phyloP scores from a whole-genome alignment of 1,140 invertebrate genomes.

The Lineus longissimus region DNA sequence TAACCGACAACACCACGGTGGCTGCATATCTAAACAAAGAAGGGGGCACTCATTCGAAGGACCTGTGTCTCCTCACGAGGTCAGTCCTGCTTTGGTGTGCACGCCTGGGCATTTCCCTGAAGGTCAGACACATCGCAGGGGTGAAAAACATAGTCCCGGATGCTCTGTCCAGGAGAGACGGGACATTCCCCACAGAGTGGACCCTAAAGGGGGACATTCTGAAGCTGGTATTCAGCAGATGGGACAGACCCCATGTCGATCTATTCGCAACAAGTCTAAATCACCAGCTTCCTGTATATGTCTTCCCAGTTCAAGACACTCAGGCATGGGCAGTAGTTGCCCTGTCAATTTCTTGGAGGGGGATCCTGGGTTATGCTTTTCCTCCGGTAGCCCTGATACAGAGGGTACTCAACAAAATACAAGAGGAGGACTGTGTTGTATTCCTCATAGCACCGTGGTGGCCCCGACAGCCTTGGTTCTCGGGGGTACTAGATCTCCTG shows the following conservation, averaged over 20 bases:
- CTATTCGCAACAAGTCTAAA: slow-evolving; percentile 20
- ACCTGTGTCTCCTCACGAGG: slow-evolving; percentile 12
- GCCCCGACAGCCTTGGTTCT: slow-evolving; percentile 16
- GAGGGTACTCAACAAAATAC: slow-evolving; percentile 15
- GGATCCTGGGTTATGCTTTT: slow-evolving; percentile 21
- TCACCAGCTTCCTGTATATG: slow-evolving; percentile 12
- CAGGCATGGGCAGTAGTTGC: slow-evolving; percentile 15
- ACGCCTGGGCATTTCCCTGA: neutral
- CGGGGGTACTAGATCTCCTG: slow-evolving; percentile 14
- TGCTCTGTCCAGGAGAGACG: slow-evolving; percentile 1
- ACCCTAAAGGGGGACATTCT: neutral
- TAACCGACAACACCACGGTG: no score
- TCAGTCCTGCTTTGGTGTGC: slow-evolving; percentile 5
- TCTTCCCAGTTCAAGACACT: slow-evolving; percentile 13
- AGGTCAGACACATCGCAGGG: slow-evolving; percentile 10
- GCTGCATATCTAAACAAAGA: slow-evolving; percentile 10
- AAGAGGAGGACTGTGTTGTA: slow-evolving; percentile 11
- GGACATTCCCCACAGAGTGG: neutral
- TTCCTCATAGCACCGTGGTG: slow-evolving; percentile 23
- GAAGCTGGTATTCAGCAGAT: neutral
- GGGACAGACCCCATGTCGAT: slow-evolving; percentile 13
- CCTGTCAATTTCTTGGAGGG: slow-evolving; percentile 16
- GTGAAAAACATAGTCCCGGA: slow-evolving; percentile 8
- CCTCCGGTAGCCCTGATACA: slow-evolving; percentile 19
- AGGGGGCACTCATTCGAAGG: slow-evolving; percentile 10